These are phyloP conservation scores for Teleogryllus occipitalis DNA, from an alignment of 1,140 invertebrate genomes.

Conservation along the genomic window DNA sequence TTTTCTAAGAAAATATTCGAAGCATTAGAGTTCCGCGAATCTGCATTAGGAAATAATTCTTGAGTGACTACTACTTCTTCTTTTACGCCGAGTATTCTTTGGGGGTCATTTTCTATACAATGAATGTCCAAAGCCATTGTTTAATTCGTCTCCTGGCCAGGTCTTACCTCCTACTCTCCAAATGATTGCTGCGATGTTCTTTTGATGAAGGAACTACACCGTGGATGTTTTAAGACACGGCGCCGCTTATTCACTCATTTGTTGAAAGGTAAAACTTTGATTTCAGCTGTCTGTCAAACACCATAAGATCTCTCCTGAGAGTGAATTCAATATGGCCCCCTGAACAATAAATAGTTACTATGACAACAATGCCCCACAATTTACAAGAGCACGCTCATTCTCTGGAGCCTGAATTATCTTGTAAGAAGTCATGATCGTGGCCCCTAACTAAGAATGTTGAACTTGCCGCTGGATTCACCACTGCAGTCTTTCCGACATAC, in stretches of 20 bases:
- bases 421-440: no score
- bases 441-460: no score
- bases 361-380: neutral
- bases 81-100: neutral
- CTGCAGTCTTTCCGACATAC: no score
- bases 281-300: neutral
- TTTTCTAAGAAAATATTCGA: neutral
- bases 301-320: neutral
- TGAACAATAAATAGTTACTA: neutral
- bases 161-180: neutral
- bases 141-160: neutral
- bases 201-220: neutral
- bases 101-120: neutral
- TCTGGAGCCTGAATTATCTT: no score
- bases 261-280: neutral
- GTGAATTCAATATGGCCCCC: neutral
- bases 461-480: no score
- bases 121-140: neutral
- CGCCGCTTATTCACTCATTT: slow-evolving; percentile 1
- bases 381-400: no score
- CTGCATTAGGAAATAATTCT: neutral
- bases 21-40: neutral
- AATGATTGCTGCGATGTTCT: neutral
- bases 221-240: neutral
- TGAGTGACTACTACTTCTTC: neutral